A percentile compares a stretch with the other conserved stretches of the same genome.
These are phyloP conservation scores for Ostrea edulis DNA, from an alignment of 1,140 invertebrate genomes.

Conservation along the genomic window DNA sequence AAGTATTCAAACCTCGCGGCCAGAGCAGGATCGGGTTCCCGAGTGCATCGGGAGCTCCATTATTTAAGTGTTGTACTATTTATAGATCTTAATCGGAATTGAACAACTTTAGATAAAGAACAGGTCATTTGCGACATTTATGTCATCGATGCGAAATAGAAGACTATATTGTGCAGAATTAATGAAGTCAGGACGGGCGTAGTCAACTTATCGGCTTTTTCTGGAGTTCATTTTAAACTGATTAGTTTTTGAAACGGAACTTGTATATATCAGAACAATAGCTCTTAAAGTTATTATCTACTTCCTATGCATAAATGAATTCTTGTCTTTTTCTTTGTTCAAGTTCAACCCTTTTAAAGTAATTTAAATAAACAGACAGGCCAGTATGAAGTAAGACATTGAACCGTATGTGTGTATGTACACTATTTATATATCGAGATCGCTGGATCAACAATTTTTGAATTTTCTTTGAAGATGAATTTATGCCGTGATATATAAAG, in stretches of 20 bases:
- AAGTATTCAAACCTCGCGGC: conserved; percentile 7
- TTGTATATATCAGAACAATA: conserved; percentile 17
- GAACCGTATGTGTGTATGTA: not conserved
- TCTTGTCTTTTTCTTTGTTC: conserved; percentile 26
- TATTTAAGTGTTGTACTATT: conserved; percentile 36
- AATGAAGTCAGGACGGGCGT: not conserved
- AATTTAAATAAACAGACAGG: conserved; percentile 25
- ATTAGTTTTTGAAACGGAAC: conserved; percentile 31
- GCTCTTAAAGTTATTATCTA: not conserved
- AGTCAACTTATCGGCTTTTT: not conserved
- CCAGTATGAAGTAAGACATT: not conserved
- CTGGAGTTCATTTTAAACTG: not conserved
- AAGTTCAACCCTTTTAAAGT: conserved; percentile 18
- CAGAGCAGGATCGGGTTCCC: not conserved
- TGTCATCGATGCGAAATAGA: conserved; percentile 9
- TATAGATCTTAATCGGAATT: conserved; percentile 20
- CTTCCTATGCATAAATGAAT: conserved; percentile 2
- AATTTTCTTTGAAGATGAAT: conserved; percentile 18
- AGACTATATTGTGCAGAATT: not conserved
- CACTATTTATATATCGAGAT: too few species aligned
- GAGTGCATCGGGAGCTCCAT: conserved; percentile 23
- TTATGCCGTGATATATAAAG: not conserved
- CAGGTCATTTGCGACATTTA: not conserved
- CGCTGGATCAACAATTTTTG: not conserved
- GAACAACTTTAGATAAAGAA: conserved; percentile 16